Evolutionary conservation across 2,797 vertebrate genomes (phyloP), one percentile per base, ranked within the genome.

Genomic region (Pseudomugil gertrudae): DNA sequence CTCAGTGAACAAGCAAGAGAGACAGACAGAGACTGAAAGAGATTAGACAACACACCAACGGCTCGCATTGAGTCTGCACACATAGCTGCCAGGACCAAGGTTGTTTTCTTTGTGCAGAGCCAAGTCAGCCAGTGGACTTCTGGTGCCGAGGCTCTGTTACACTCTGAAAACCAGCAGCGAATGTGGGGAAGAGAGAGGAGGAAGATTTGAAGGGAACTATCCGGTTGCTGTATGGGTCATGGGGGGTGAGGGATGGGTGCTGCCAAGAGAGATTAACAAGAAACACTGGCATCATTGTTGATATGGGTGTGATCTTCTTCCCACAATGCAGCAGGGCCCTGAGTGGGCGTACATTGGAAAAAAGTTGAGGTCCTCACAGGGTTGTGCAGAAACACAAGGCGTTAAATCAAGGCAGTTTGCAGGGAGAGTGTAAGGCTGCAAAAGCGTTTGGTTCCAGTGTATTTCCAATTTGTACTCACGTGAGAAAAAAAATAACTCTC

Each of bases 261-360:
- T 88, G 81, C 89, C 90, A 90, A 87, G 85, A 88, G 83, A 90
- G 89, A 89, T 91, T 91, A 91, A 76, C 81, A 72, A 85, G 87
- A 90, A 92, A 92, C 90, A 89, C 88, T 90, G 88, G 87, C 89
- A 87, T 89, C 89, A 90, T 90, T 92, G 91, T 91, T 90, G 89
- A 82, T 85, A 80, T 79, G 87, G 87, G 80, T 87, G 88, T 85
- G 84, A 91, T 90, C 89, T 87, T 76, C 86, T 84, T 85, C 90
- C 87, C 92, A 92, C 90, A 93, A 91, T 92, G 90, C 90, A 89
- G 80, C 88, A 68, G 82, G 74, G 73, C 69, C 74, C 81, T 53
- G 80, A 91, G 86, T 88, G 87, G 89, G 90, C 74, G 89, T 87
- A 84, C 54, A 67, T 69, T 76, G 85, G 84, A 87, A 84, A n/a